Conservation (phyloP, 2,888 invertebrate species). For the Metopia argyrocephala region DNA sequence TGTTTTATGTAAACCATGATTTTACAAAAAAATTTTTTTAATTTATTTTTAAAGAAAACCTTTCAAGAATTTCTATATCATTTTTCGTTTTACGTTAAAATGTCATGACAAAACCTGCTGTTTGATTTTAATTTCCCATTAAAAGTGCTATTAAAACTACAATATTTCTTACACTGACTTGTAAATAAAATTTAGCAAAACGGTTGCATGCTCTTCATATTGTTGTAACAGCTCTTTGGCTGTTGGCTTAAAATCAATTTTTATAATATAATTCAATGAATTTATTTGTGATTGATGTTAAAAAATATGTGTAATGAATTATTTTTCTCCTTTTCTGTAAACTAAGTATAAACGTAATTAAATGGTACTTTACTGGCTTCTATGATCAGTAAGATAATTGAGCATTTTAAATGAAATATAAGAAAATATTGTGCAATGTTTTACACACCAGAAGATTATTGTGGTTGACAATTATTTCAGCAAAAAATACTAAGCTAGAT, state of each 20-base stretch:
- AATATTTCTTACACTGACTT: slow-evolving; percentile 26
- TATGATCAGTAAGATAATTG: no score
- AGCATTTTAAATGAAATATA: background rate
- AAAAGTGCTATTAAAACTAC: slow-evolving; percentile 11
- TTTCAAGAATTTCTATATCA: slow-evolving; percentile 21
- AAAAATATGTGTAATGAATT: slow-evolving; percentile 18
- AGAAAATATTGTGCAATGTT: background rate
- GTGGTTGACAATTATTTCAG: background rate
- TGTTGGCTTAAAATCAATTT: background rate
- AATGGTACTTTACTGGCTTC: background rate
- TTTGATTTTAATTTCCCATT: slow-evolving; percentile 19
- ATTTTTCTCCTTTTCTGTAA: background rate
- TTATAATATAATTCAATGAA: slow-evolving; percentile 44
- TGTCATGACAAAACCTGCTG: slow-evolving; percentile 38
- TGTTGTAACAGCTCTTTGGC: background rate
- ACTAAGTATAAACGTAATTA: background rate
- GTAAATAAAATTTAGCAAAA: background rate
- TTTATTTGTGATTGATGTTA: slow-evolving; percentile 36
- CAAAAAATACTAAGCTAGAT: no score
- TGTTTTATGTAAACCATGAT: slow-evolving; percentile 1
- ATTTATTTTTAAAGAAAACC: background rate
- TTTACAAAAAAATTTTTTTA: background rate
- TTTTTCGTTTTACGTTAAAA: slow-evolving; percentile 12
- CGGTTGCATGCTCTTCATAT: background rate
- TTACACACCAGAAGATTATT: background rate